Evolutionary conservation across 2,113 vertebrate species (phyloP).

Genomic region (Sialia sialis): DNA sequence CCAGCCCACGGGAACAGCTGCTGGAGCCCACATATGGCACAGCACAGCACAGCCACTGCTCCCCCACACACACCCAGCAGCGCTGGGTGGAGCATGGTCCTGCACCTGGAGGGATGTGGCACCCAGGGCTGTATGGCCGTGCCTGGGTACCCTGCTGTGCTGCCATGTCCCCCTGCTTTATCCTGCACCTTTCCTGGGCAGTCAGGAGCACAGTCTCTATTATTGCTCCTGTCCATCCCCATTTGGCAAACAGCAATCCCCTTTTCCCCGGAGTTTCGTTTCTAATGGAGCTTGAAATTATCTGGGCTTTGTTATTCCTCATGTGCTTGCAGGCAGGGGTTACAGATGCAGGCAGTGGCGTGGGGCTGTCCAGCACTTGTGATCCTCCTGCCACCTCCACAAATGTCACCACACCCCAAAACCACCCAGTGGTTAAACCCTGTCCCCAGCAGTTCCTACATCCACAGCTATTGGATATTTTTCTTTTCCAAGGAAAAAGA

Average conservation of each 20-base stretch:
- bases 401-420: background rate
- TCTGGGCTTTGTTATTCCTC: constrained; percentile 39
- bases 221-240: constrained; percentile 23
- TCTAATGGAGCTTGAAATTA: constrained; percentile 66
- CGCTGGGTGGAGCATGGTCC: rapidly evolving
- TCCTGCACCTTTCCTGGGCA: background rate
- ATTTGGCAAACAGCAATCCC: background rate
- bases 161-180: background rate
- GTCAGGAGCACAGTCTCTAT: background rate
- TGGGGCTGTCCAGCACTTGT: background rate
- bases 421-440: background rate
- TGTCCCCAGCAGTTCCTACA: background rate
- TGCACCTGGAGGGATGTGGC: rapidly evolving
- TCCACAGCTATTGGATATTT: background rate
- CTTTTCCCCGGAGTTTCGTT: constrained; percentile 16
- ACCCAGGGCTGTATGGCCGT: rapidly evolving
- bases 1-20: background rate
- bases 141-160: rapidly evolving
- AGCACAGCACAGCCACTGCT: rapidly evolving
- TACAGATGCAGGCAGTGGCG: background rate
- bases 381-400: background rate
- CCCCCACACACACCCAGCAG: background rate
- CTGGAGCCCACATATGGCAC: rapidly evolving
- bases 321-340: background rate
- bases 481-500: background rate